Evolutionary conservation across 2,113 vertebrate genomes (phyloP).

Genomic region (Microcebus lehilahytsara): DNA sequence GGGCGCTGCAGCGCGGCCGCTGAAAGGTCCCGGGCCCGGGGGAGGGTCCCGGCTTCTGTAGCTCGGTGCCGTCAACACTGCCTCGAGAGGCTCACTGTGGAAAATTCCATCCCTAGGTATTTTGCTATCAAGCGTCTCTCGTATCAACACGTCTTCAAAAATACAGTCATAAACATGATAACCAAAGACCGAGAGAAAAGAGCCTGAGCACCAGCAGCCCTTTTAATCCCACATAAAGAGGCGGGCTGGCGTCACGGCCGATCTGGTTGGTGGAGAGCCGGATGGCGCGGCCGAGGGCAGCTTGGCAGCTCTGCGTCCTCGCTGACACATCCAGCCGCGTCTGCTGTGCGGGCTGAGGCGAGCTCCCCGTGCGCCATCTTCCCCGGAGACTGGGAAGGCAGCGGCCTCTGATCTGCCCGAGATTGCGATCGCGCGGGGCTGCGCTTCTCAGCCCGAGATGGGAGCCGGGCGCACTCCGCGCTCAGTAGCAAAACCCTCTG

Average conservation of each 20-base stretch:
- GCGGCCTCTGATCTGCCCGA: background rate
- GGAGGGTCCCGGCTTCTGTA: accelerated
- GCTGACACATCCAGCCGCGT: accelerated
- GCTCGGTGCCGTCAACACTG: accelerated
- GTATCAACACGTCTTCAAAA: accelerated
- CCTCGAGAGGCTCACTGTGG: accelerated
- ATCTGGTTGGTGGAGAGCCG: background rate
- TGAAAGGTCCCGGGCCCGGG: background rate
- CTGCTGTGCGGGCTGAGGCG: background rate
- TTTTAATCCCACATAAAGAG: accelerated
- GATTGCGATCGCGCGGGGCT: background rate
- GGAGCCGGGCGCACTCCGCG: accelerated
- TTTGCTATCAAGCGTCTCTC: accelerated
- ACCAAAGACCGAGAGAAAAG: background rate
- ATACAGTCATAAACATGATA: background rate
- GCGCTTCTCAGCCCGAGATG: accelerated
- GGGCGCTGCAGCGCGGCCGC: accelerated
- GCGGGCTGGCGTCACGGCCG: accelerated
- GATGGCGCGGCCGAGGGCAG: accelerated
- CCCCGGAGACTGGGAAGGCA: background rate
- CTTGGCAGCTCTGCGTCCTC: background rate
- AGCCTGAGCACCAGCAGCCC: accelerated
- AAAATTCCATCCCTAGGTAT: no score
- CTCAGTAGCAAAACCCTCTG: background rate
- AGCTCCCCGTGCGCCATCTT: background rate